Evolutionary conservation across 2,113 vertebrate species (phyloP), one percentile per base, ranked within the genome.

Genomic region (Hyperoodon ampullatus): DNA sequence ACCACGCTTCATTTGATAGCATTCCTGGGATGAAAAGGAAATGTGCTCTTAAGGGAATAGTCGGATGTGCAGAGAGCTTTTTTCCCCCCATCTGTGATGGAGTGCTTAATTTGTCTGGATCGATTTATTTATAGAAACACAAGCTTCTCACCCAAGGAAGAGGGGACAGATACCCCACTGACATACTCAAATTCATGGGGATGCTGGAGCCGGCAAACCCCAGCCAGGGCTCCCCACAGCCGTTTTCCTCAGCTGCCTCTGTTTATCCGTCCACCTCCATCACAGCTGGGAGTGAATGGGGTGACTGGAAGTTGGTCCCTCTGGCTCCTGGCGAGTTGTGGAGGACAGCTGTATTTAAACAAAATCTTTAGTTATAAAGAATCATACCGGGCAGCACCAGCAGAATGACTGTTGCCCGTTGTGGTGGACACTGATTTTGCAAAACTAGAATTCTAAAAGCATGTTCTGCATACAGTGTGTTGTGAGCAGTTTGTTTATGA

Each of bases 1-100:
- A 98, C 98, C 97, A 33, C 81, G 7, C 97, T 98, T 93, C 80
- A 50, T 91, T 42, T 87, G 75, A 42, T 19, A 63, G 39, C 3
- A 0, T 88, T 96, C 77, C 87, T 94, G 50, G 53, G 33, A n/a
- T 14, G 81, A 92, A 95, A 97, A 94, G 66, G 97, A 97, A 98
- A 92, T 74, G 61, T 72, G 94, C 81, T 96, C 80, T 98, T 97
- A 97, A 98, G 98, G 96, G 96, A 96, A 90, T 42, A 83, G 85
- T 96, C 91, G 82, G 74, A 77, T 50, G 92, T 90, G 90, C 89
- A 71, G 86, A 78, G 75, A 94, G 78, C 70, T 93, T 97, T 74
- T 88, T 97, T 77, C 82, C 96, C 96, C 39, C 94, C 95, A 50
- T 95, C 95, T 97, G 74, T 97, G 93, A 97, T 82, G 93, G 90